Evolutionary conservation across 1,140 invertebrate genomes (phyloP).

Genomic region (Rhyzopertha dominica): DNA sequence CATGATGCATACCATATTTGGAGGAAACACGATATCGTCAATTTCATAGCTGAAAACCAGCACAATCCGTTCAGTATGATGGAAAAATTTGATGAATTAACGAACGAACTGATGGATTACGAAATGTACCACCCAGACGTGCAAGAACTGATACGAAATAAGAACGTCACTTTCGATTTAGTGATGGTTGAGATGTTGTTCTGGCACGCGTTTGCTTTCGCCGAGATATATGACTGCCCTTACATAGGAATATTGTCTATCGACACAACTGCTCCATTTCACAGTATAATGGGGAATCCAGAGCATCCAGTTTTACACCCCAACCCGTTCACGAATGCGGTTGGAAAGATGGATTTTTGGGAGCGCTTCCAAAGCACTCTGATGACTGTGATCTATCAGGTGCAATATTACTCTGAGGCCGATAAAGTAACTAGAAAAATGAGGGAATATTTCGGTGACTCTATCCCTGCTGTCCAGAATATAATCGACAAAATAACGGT

Average conservation of each 20-base stretch:
- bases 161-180: conserved; percentile 12
- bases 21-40: background rate
- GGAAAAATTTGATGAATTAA: background rate
- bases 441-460: too few species aligned
- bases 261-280: background rate
- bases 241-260: conserved; percentile 23
- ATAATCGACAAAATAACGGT: conserved; percentile 3
- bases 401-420: conserved; percentile 41
- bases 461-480: too few species aligned
- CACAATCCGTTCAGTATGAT: background rate
- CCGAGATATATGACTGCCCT: conserved; percentile 13
- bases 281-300: conserved; percentile 38
- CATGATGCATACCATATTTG: too few species aligned
- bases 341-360: too few species aligned
- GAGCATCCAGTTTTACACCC: conserved; percentile 31
- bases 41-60: background rate
- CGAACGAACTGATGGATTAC: background rate
- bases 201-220: background rate
- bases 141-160: conserved; percentile 2
- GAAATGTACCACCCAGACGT: background rate
- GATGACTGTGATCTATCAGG: conserved; percentile 12
- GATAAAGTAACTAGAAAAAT: conserved; percentile 15
- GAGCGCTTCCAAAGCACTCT: background rate
- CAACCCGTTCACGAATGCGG: conserved; percentile 11
- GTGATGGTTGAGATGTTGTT: conserved; percentile 8